Percentiles rank a stretch among this genome's conserved stretches.
Conservation (phyloP, 2,888 invertebrate genomes). For the Aphodius sticticus region DNA sequence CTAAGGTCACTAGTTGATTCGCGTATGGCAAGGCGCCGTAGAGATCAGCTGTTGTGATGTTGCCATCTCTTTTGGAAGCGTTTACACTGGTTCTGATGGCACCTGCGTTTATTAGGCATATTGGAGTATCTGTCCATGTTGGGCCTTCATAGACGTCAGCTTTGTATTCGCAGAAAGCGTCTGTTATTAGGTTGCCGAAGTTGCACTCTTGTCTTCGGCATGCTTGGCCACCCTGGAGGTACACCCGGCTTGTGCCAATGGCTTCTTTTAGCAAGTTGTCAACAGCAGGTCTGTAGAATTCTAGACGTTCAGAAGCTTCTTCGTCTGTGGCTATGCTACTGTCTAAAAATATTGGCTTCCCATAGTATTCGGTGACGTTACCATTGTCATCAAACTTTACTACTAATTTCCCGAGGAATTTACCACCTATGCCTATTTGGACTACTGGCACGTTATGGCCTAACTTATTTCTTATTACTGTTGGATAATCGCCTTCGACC, state of each 20-base stretch:
- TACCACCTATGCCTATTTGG: constrained; percentile 90
- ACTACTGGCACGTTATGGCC: constrained; percentile 82
- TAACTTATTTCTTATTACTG: constrained; percentile 71
- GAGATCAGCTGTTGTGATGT: constrained; percentile 77
- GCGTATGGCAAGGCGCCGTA: constrained; percentile 79
- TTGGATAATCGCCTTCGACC: constrained; percentile 78
- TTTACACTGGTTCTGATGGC: constrained; percentile 76
- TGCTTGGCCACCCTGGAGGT: constrained; percentile 49
- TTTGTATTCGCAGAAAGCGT: constrained; percentile 75
- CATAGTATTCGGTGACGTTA: constrained; percentile 70
- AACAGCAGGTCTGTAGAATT: constrained; percentile 67
- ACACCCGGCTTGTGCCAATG: constrained; percentile 75
- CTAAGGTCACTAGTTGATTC: constrained; percentile 71
- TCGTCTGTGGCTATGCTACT: constrained; percentile 70
- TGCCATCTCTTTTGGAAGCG: constrained; percentile 57
- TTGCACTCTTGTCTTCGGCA: constrained; percentile 84
- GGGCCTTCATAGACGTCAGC: constrained; percentile 59
- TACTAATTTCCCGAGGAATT: constrained; percentile 84
- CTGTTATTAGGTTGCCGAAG: constrained; percentile 82
- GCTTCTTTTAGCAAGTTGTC: constrained; percentile 62
- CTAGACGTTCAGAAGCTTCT: constrained; percentile 68
- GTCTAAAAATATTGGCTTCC: constrained; percentile 81
- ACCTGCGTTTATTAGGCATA: constrained; percentile 80
- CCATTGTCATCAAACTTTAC: constrained; percentile 76
- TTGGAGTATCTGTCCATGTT: constrained; percentile 81